Base-by-base conservation (phyloP, 2,113 vertebrate species). In the Echinops telfairi region DNA sequence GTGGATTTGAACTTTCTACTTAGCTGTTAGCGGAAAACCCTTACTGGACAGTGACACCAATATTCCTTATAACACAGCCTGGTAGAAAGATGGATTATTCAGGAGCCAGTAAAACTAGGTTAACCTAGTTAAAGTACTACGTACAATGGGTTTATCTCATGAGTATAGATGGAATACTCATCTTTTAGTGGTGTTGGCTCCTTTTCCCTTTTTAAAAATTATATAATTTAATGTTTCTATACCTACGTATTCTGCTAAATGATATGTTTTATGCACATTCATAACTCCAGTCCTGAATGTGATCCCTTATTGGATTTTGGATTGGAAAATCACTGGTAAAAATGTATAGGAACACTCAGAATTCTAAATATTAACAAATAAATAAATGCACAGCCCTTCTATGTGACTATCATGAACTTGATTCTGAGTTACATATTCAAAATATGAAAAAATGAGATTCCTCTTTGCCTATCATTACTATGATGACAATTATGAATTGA, bases 401-500 rank as follows among this genome's bases (percentile, higher is more conserved):
- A 75, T 84, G 68, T 68, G 82, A 94, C 93, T 80, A 58, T 6
- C 82, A 43, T 88, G 58, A 96, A 95, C 81, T 19, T 81, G 75
- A 89, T 33, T 33, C 90, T 92, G 38, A 71, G 40, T 91, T 94
- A 82, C 53, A 36, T 68, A 93, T 95, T 93, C 88, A 95, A 96
- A 97, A 94, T 94, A 96, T 91, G 89, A 53, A 25, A 57, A 95
- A 93, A 92, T 93, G 88, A 96, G 95, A 95, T 92, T 93, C 71
- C 53, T 75, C 88, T 94, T 97, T 95, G 36, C 92, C 96, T 93
- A 94, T 97, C 92, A 97, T 97, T 97, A 97, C 88, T 81, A 62
- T 89, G 93, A 96, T 96, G 96, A 97, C 97, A 96, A 97, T 97
- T 97, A 97, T 96, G 90, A 97, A 97, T 97, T 95, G 97, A 95